A percentile compares a stretch with the other conserved stretches of the same genome.
phyloP scores from a whole-genome alignment of 2,113 vertebrate species.

The Ochotona curzoniae region DNA sequence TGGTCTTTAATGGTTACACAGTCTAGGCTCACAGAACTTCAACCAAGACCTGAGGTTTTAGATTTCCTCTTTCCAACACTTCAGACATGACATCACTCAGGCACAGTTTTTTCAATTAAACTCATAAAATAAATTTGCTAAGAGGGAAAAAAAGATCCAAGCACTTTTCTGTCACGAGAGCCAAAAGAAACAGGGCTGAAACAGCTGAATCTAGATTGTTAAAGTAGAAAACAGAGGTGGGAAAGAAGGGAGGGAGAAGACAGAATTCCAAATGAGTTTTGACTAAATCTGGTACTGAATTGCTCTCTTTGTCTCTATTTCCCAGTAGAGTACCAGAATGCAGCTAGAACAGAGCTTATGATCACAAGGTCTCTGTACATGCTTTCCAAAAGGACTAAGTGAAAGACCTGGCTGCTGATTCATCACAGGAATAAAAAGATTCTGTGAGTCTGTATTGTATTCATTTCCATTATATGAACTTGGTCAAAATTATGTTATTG shows the following conservation, averaged over 20 bases:
- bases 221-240: neutral
- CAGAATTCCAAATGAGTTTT: neutral
- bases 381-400: neutral
- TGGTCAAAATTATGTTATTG: neutral
- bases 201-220: slow-evolving; percentile 23
- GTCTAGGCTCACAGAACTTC: slow-evolving; percentile 57
- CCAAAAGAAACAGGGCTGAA: slow-evolving; percentile 74
- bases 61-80: slow-evolving; percentile 82
- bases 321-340: slow-evolving; percentile 3
- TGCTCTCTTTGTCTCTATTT: neutral
- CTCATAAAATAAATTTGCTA: slow-evolving; percentile 76
- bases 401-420: neutral
- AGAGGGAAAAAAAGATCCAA: slow-evolving; percentile 48
- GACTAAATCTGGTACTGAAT: neutral
- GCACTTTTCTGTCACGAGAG: slow-evolving; percentile 51
- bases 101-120: slow-evolving; percentile 81
- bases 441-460: neutral
- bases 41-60: slow-evolving; percentile 63
- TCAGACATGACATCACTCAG: slow-evolving; percentile 84
- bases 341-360: neutral
- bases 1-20: slow-evolving; percentile 64
- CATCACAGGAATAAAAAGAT: neutral
- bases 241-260: neutral
- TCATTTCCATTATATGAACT: neutral
- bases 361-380: neutral